These are phyloP conservation scores for Isurus oxyrinchus DNA, from an alignment of 2,113 vertebrate species.

Conservation along the genomic window DNA sequence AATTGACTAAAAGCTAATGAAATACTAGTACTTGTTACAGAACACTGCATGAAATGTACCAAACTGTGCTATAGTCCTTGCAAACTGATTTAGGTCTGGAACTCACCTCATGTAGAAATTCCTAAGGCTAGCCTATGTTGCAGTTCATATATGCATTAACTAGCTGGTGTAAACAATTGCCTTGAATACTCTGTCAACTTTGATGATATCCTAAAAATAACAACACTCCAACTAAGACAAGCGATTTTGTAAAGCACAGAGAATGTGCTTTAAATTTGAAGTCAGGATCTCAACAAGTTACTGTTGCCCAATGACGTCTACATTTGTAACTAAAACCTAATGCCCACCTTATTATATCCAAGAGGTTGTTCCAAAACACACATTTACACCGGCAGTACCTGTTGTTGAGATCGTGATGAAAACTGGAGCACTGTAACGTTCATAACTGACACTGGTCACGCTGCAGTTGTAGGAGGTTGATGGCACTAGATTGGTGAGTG, in stretches of 20 bases:
- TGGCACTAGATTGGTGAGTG: conserved; percentile 70
- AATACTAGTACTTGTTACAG: not conserved
- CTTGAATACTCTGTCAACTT: not conserved
- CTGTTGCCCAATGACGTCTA: not conserved
- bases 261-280: not conserved
- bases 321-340: not conserved
- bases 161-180: not conserved
- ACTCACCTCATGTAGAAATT: not conserved
- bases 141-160: not conserved
- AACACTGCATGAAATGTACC: not conserved
- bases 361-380: too few relatives aligned
- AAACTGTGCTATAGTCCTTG: not conserved
- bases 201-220: not conserved
- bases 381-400: conserved; percentile 54
- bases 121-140: not conserved
- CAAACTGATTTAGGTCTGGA: not conserved
- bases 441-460: conserved; percentile 81
- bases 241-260: not conserved
- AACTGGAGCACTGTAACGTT: conserved; percentile 69
- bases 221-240: not conserved
- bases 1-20: not conserved
- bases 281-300: not conserved
- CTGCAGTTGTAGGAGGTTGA: conserved; percentile 87
- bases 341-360: not conserved
- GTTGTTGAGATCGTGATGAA: conserved; percentile 76